phyloP scores from a whole-genome alignment of 1,140 invertebrate genomes.

The Pinna nobilis region DNA sequence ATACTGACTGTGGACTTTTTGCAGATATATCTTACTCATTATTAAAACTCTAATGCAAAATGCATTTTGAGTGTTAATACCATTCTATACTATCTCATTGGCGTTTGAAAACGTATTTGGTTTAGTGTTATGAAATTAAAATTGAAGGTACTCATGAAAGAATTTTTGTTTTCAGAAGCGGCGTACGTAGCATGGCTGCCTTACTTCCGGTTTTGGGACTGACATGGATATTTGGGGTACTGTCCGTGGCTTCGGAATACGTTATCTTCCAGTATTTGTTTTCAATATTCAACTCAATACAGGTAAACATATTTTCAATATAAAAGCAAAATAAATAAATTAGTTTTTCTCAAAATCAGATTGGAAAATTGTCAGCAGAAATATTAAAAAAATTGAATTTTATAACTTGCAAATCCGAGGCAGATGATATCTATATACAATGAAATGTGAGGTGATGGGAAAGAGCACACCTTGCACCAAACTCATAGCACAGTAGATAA shows the following conservation, averaged over 20 bases:
- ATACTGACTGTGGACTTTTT: not conserved
- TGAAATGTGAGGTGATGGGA: not conserved
- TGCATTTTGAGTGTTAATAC: not conserved
- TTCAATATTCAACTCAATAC: constrained; percentile 61
- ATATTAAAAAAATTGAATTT: not conserved
- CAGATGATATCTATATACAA: too few relatives aligned
- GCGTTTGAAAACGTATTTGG: not conserved
- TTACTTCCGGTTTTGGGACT: constrained; percentile 60
- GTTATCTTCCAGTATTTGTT: constrained; percentile 67
- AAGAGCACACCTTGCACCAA: too few relatives aligned
- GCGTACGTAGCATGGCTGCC: constrained; percentile 49
- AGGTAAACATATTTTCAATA: constrained; percentile 46
- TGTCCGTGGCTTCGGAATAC: constrained; percentile 56
- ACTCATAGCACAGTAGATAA: too few relatives aligned
- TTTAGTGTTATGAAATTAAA: not conserved
- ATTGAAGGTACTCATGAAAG: too few relatives aligned
- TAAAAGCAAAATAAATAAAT: not conserved
- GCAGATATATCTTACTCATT: not conserved
- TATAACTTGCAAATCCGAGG: not conserved
- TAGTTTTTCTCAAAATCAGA: not conserved
- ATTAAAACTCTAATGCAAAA: not conserved
- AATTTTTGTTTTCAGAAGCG: constrained; percentile 43
- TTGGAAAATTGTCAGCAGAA: not conserved
- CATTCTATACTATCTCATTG: too few relatives aligned
- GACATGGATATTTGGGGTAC: constrained; percentile 63